Evolutionary conservation across 2,797 vertebrate genomes (phyloP), one percentile per base, ranked within the genome.

Genomic region (Hippoglossus hippoglossus): DNA sequence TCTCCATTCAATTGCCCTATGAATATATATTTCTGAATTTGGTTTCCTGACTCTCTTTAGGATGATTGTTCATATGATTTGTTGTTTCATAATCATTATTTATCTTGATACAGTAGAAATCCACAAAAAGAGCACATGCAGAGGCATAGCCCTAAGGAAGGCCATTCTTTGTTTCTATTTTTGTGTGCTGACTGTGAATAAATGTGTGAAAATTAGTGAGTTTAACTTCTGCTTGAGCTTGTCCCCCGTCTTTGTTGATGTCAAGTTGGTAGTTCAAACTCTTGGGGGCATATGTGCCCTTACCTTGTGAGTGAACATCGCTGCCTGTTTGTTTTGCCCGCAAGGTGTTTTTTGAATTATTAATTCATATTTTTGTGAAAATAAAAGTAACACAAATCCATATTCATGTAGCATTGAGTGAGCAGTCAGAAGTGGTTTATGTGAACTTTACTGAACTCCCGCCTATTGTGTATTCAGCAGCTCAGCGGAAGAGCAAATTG

Each of bases 371-470:
- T 61, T 67, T 55, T 65, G 52, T 16, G 9, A 21, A 56, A 52
- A 61, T 59, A 56, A 80, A 41, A 76, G 70, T 61, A 71, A 79
- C 41, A 65, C 55, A 72, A 75, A 92, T 87, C 62, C 71, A 88
- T 90, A 89, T 86, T 90, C 71, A 87, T 86, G 83, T 68, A 71
- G 66, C 58, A 68, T 9, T 65, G 68, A 82, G 52, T 46, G 66
- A 82, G 71, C 57, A 81, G 74, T 86, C 81, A 87, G 79, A 84
- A 87, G 79, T 79, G 67, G 73, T 82, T 82, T 60, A 71, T 63
- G 76, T 88, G 82, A 91, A 91, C 87, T 85, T 88, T 81, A 67
- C 61, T 87, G 83, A 90, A 87, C 88, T 86, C 72, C 67, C 57
- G 77, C 62, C 84, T 72, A 73, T 83, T 89, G 89, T 80, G 86